phyloP scores from a whole-genome alignment of 2,113 vertebrate species.

The Ochotona curzoniae region DNA sequence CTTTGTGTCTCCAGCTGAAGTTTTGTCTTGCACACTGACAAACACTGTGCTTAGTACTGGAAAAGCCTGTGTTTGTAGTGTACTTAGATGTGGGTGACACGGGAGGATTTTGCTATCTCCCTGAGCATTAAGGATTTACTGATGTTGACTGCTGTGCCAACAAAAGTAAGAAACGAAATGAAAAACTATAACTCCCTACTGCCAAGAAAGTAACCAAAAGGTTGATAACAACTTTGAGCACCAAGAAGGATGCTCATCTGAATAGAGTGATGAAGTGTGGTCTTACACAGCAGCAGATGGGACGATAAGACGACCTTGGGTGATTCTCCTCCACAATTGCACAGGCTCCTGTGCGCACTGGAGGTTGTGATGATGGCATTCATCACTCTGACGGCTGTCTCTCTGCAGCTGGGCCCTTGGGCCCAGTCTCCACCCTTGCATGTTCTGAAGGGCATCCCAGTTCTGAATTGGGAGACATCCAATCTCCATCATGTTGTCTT shows the following conservation, averaged over 20 bases:
- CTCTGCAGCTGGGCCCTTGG: neutral
- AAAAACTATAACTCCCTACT: neutral
- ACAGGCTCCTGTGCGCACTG: neutral
- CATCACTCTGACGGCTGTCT: accelerated
- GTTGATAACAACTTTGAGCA: neutral
- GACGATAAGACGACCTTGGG: neutral
- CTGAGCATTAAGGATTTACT: neutral
- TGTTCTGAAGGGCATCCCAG: neutral
- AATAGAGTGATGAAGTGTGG: neutral
- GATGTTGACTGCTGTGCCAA: neutral
- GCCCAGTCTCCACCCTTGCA: neutral
- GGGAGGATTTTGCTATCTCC: neutral
- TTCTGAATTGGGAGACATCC: neutral
- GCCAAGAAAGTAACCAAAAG: neutral
- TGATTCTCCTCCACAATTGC: neutral
- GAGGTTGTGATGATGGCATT: neutral
- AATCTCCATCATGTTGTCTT: neutral
- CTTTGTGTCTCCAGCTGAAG: neutral
- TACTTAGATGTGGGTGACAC: neutral
- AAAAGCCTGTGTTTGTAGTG: neutral
- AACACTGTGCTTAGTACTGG: neutral
- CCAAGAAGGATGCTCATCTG: neutral
- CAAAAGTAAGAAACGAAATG: neutral
- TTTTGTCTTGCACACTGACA: neutral
- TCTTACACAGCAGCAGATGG: neutral